Percentiles rank a stretch among this genome's conserved stretches.
Evolutionary conservation across 37 sponge, comb jelly and placozoan genomes (phyloP).

Genomic region (Spongia lamella): DNA sequence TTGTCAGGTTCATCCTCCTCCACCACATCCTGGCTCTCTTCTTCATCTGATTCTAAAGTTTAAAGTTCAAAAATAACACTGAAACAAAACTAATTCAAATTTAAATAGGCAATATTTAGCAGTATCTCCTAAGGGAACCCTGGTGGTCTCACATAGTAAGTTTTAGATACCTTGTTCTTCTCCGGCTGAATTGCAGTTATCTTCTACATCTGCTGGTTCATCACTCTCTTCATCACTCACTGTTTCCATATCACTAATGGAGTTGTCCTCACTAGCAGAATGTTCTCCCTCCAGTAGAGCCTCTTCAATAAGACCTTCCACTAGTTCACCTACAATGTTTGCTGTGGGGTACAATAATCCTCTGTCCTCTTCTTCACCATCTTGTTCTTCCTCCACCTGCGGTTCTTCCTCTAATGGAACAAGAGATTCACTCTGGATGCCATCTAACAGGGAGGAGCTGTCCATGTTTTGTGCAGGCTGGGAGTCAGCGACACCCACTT

Average conservation of each 20-base stretch:
- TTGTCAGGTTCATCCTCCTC: not conserved
- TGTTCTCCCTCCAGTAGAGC: not conserved
- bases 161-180: constrained; percentile 65
- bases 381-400: not conserved
- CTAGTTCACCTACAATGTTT: constrained; percentile 36
- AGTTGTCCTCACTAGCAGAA: too few relatives aligned
- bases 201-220: constrained; percentile 51
- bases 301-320: constrained; percentile 27
- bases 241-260: constrained; percentile 13
- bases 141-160: not conserved
- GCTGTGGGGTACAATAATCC: not conserved
- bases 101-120: too few relatives aligned
- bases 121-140: too few relatives aligned
- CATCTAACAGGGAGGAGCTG: too few relatives aligned
- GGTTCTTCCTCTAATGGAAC: not conserved
- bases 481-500: not conserved
- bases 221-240: constrained; percentile 29
- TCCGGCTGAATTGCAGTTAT: constrained; percentile 84
- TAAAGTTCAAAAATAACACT: too few relatives aligned
- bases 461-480: not conserved
- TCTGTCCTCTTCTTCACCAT: not conserved
- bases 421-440: not conserved
- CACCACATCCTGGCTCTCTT: not conserved
- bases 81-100: too few relatives aligned
- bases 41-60: not conserved